Base-by-base conservation (phyloP, 2,113 vertebrate genomes). In the Sprattus sprattus region DNA sequence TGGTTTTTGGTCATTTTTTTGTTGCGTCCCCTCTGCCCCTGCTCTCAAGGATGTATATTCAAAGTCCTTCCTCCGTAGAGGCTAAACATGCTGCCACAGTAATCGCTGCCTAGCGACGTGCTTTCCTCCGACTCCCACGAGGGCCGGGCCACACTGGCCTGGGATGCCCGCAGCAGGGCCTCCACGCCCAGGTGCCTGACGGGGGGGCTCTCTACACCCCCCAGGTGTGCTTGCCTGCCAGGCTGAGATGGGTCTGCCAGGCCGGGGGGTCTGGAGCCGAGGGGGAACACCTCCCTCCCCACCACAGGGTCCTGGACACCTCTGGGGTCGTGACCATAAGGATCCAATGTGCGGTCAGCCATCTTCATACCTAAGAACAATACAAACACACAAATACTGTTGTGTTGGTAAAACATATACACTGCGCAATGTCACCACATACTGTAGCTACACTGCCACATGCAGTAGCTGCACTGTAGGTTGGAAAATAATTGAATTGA, bases 91-190 rank as follows among this genome's bases (percentile, higher is more conserved):
- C 98, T 99, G 92, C 97, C 97, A 82, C 98, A 99, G 82, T 96
- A 97, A 96, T 99, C 98, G 91, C 98, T 99, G 95, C 97, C 96
- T 93, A 99, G 95, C 57, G 98, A 99, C 93, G 99, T 96, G 97
- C 97, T 99, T 96, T 99, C 98, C 97, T 99, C 98, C 86, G 98
- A 98, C 94, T 97, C 98, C 95, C 97, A 97, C 93, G 96, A 96
- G 22, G 97, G 96, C 91, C 97, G 96, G 88, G 97, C 96, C 95
- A 98, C 96, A 95, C 98, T 98, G 96, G 97, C 97, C 92, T 97
- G 96, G 90, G 98, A 98, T 2, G 98, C 98, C 89, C 97, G 96
- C 90, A 98, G 95, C 93, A 99, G 96, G 2, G 98, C 97, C 93
- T 99, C 98, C 94, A 99, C 97, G 83, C 98, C 98, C 93, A 99